These are phyloP conservation scores for Fragum sueziense DNA, from an alignment of 2,888 invertebrate genomes.

Conservation along the genomic window DNA sequence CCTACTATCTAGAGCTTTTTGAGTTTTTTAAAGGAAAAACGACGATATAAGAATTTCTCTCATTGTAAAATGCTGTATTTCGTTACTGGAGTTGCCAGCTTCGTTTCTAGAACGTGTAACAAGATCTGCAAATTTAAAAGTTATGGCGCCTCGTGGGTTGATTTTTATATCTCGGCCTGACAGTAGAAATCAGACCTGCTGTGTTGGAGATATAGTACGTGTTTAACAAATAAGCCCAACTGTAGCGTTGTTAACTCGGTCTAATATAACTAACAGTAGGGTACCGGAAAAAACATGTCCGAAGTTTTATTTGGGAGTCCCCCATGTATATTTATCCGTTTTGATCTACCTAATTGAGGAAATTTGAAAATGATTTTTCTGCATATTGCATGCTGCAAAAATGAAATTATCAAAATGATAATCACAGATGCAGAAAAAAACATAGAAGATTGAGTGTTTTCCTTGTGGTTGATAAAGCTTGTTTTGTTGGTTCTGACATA, in stretches of 20 bases:
- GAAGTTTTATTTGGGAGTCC: not conserved
- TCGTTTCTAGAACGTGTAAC: not conserved
- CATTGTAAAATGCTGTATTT: too few species aligned
- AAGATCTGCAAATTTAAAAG: constrained; percentile 31
- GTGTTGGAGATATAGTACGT: constrained; percentile 39
- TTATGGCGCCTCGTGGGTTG: constrained; percentile 42
- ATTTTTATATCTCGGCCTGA: constrained; percentile 36
- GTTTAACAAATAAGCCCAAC: constrained; percentile 31
- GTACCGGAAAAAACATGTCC: not conserved
- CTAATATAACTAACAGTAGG: not conserved
- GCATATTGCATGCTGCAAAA: not conserved
- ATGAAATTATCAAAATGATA: not conserved
- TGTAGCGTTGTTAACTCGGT: not conserved
- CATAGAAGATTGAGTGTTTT: not conserved
- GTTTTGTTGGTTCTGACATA: not conserved
- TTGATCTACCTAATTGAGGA: not conserved
- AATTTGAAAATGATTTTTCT: not conserved
- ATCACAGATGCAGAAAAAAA: not conserved
- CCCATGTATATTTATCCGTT: not conserved
- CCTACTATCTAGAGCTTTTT: too few species aligned
- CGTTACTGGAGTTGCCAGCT: not conserved
- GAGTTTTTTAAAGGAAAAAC: too few species aligned
- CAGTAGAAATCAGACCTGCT: constrained; percentile 29
- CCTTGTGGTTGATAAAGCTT: not conserved
- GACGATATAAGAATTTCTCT: too few species aligned